These are phyloP conservation scores for Aythya fuligula DNA, from an alignment of 2,797 vertebrate genomes.

Conservation along the genomic window DNA sequence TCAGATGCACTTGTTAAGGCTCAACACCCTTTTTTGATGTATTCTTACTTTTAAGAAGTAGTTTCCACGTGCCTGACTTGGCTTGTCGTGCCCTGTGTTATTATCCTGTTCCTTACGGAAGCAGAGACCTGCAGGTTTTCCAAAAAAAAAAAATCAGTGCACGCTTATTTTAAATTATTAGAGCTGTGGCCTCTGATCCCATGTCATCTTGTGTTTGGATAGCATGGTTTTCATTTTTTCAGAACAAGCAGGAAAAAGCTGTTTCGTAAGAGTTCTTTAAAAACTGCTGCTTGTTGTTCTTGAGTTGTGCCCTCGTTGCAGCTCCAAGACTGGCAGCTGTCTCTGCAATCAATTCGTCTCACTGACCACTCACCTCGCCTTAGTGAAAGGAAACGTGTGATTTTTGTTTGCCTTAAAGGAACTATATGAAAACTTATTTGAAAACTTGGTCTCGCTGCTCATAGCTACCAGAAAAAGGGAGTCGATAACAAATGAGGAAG, in stretches of 20 bases:
- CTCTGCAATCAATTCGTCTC: slow-evolving; percentile 17
- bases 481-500: not conserved
- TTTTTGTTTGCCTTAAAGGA: slow-evolving; percentile 21
- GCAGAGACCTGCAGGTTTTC: not conserved
- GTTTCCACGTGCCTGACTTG: not conserved
- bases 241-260: slow-evolving; percentile 1
- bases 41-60: not conserved
- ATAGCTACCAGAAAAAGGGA: not conserved
- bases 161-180: not conserved
- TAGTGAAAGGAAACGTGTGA: not conserved
- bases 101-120: not conserved
- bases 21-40: not conserved
- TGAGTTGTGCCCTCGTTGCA: slow-evolving; percentile 5
- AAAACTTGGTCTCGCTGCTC: not conserved
- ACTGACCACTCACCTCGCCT: not conserved
- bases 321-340: not conserved
- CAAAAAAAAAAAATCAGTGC: not conserved
- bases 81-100: not conserved
- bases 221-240: not conserved
- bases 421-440: not conserved
- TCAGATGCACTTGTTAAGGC: not conserved
- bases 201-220: not conserved
- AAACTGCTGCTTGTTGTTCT: not conserved
- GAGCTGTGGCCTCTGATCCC: not conserved
- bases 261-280: slow-evolving; percentile 30